A percentile compares a stretch with the other conserved stretches of the same genome.
These are phyloP conservation scores for Cheirogaleus medius DNA, from an alignment of 2,113 vertebrate genomes.

Conservation along the genomic window DNA sequence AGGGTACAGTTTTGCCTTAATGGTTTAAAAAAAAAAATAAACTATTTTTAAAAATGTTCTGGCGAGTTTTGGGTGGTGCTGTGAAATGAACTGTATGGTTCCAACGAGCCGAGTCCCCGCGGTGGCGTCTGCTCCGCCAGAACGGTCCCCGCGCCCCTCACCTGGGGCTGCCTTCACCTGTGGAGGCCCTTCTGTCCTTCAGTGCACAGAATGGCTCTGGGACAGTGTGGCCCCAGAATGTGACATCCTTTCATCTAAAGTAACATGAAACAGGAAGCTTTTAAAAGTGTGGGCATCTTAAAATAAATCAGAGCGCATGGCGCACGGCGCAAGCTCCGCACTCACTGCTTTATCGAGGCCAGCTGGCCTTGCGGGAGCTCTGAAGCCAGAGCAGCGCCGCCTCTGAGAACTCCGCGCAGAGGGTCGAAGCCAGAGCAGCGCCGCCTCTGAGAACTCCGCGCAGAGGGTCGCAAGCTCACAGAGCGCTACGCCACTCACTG, in stretches of 20 bases:
- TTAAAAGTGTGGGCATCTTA: neutral
- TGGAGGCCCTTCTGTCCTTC: neutral
- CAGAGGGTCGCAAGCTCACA: accelerated
- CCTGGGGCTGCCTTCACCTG: accelerated
- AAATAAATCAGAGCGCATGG: neutral
- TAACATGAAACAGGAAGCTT: no score
- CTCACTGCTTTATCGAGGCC: accelerated
- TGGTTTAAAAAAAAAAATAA: constrained; percentile 83
- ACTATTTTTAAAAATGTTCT: constrained; percentile 82
- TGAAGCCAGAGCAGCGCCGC: no score
- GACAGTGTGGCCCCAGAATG: neutral
- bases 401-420: neutral
- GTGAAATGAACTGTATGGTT: neutral
- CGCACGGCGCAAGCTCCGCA: neutral
- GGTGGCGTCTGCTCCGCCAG: accelerated
- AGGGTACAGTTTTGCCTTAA: constrained; percentile 84
- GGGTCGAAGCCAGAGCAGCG: accelerated
- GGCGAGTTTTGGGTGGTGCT: neutral
- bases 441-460: neutral
- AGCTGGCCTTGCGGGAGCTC: accelerated
- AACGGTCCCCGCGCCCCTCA: neutral
- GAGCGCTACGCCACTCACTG: accelerated
- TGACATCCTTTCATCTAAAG: no score
- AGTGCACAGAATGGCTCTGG: neutral
- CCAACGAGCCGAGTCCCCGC: neutral